Percentiles rank a stretch among this genome's conserved stretches.
Evolutionary conservation across 1,140 invertebrate species (phyloP).

Genomic region (Streblospio benedicti): DNA sequence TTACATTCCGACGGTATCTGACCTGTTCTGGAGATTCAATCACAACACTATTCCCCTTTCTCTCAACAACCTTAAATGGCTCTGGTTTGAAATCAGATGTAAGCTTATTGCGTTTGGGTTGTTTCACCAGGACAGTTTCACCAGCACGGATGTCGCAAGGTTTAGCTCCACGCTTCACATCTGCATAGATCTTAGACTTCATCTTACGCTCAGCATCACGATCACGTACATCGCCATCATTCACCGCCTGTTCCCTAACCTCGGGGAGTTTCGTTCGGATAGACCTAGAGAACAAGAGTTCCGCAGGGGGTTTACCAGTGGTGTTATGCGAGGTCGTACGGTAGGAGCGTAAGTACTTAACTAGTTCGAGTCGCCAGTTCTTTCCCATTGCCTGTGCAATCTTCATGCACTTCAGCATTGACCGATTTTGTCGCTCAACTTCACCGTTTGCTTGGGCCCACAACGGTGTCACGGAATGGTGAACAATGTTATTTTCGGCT

Average conservation of each 20-base stretch:
- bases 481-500: no score
- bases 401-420: no score
- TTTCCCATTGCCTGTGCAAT: no score
- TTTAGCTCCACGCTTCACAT: background rate
- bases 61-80: background rate
- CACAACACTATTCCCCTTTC: slow-evolving; percentile 4
- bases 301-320: background rate
- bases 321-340: background rate
- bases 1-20: no score
- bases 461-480: no score
- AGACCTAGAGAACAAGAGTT: background rate
- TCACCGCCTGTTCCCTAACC: no score
- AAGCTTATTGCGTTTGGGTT: background rate
- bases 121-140: slow-evolving; percentile 1
- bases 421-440: no score
- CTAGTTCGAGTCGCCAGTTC: no score
- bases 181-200: background rate
- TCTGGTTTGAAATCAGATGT: background rate
- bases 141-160: background rate
- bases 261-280: background rate
- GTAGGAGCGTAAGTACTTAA: no score
- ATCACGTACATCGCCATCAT: no score
- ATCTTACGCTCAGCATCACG: background rate
- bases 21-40: no score
- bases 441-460: no score